Evolutionary conservation across 1,140 invertebrate genomes (phyloP).

Genomic region (Drosophila takahashii): DNA sequence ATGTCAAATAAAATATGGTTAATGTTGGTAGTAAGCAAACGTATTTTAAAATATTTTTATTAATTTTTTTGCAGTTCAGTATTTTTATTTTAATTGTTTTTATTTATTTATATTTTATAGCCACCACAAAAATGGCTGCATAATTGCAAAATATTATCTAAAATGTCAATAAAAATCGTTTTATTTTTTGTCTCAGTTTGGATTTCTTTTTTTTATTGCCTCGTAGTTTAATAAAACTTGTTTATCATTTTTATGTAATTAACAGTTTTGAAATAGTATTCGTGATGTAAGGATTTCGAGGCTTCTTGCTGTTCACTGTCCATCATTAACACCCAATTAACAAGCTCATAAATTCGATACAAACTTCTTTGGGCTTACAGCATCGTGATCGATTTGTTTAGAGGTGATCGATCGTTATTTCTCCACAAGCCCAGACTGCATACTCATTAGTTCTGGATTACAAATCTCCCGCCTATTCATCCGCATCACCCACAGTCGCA

Average conservation of each 20-base stretch:
- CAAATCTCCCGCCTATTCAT: conserved; percentile 23
- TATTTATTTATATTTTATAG: too few species aligned
- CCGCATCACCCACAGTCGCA: conserved; percentile 10
- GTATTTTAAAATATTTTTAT: background rate
- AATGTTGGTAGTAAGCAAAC: background rate
- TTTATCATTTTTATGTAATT: background rate
- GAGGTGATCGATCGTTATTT: conserved; percentile 16
- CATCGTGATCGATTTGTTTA: conserved; percentile 22
- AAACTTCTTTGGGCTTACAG: background rate
- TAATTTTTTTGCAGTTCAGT: too few species aligned
- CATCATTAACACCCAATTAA: conserved; percentile 9
- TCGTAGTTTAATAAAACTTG: background rate
- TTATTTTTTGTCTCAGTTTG: too few species aligned
- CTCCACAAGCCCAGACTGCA: background rate
- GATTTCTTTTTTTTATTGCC: background rate
- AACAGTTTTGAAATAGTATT: background rate
- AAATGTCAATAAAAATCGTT: too few species aligned
- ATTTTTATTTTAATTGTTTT: too few species aligned
- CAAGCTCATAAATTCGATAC: conserved; percentile 10
- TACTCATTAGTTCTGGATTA: conserved; percentile 34
- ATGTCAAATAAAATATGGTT: background rate
- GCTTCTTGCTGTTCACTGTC: background rate
- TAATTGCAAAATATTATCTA: too few species aligned
- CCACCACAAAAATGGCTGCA: too few species aligned
- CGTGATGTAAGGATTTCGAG: background rate